Base-by-base conservation (phyloP, 2,113 vertebrate species). In the Oreotragus oreotragus region DNA sequence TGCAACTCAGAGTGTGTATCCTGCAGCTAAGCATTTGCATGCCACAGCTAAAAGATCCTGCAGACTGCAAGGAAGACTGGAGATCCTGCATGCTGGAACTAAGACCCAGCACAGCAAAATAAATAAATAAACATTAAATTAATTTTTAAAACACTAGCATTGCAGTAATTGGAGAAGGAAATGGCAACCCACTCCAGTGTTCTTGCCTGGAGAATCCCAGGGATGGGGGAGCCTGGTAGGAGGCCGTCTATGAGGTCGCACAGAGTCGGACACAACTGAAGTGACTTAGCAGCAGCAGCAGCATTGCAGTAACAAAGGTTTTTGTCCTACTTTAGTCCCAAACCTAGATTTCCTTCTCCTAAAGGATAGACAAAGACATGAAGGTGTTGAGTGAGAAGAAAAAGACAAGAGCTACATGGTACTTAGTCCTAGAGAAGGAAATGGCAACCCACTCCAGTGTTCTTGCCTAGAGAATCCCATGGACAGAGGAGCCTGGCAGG, bases 161-260 rank as follows among this genome's bases (percentile, higher is more conserved):
- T 60, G 49, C 13, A 10, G 57, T 25, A 36, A 55, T 5, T 58
- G 57, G 27, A 60, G 25, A 60, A 60, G 27, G 58, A 60, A 28
- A 28, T 13, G 57, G 27, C 11, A 60, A 2, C 27, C 57, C 25
- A 13, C 57, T 58, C 57, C 57, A 58, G 25, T 27, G 11, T 60
- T 58, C 25, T 58, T 58, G 57, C 10, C 25, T 58, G 57, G 10
- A 58, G 57, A 58, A 58, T 12, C 25, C 25, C 57, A 5, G 10
- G 10, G 57, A 27, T 0, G 0, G 57, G 2, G 57, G 25, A 58
- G 57, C 57, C 55, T 57, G 55, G 55, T 57, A 1, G 55, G 21
- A 1, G 1, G 21, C 55, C 55, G 3, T 9, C 21, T 57, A 23
- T 23, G 55, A 8, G 7, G 21, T 57, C 21, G 0, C 55, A 53